phyloP scores from a whole-genome alignment of 2,797 vertebrate species.

The Sebastes miniatus region DNA sequence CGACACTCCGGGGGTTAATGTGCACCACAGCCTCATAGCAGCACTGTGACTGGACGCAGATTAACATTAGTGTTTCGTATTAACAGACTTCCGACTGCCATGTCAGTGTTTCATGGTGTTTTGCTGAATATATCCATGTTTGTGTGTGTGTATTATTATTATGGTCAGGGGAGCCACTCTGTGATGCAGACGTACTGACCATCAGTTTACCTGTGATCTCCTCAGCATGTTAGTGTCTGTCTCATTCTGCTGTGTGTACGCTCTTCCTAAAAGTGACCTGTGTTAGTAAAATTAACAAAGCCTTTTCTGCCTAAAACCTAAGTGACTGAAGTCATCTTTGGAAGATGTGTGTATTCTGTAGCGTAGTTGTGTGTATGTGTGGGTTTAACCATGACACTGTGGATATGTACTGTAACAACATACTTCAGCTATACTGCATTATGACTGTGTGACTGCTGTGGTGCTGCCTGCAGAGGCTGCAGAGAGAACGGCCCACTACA shows the following conservation, averaged over 20 bases:
- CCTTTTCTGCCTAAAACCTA: slow-evolving; percentile 37
- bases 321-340: slow-evolving; percentile 22
- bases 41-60: slow-evolving; percentile 26
- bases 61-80: background rate
- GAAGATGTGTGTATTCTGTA: slow-evolving; percentile 16
- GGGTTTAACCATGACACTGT: slow-evolving; percentile 11
- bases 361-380: slow-evolving; percentile 19
- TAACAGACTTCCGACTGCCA: background rate
- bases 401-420: slow-evolving; percentile 31
- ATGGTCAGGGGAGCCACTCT: background rate
- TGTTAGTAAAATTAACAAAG: slow-evolving; percentile 12
- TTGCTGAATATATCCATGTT: slow-evolving; percentile 46
- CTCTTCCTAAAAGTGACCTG: slow-evolving; percentile 30
- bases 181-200: background rate
- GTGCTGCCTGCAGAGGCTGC: background rate
- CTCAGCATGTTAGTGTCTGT: slow-evolving; percentile 54
- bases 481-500: background rate
- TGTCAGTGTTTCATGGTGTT: slow-evolving; percentile 31
- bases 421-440: background rate
- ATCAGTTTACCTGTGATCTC: background rate
- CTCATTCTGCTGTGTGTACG: slow-evolving; percentile 9
- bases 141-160: background rate
- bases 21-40: background rate
- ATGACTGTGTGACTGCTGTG: slow-evolving; percentile 8
- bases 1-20: background rate